phyloP scores from a whole-genome alignment of 2,113 vertebrate species.

The Coptodon rendalli region DNA sequence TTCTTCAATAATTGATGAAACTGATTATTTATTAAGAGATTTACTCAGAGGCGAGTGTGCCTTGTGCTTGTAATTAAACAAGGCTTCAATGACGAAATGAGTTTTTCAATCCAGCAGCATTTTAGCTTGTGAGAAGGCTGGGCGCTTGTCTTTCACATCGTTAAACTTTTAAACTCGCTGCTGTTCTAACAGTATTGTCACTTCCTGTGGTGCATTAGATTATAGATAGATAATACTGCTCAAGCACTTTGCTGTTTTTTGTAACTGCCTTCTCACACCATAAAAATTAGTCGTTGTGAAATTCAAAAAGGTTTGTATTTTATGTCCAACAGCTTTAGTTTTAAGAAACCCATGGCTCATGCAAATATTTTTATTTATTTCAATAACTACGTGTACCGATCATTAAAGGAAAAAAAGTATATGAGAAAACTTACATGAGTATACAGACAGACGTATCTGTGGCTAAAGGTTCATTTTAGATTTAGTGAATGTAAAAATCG shows the following conservation, averaged over 20 bases:
- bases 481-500: neutral
- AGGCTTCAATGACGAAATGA: neutral
- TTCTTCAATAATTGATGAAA: neutral
- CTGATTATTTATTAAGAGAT: neutral
- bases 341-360: neutral
- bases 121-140: neutral
- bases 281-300: rapidly evolving
- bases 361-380: neutral
- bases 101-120: neutral
- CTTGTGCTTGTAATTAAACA: neutral
- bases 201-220: neutral
- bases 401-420: rapidly evolving
- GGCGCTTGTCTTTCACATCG: neutral
- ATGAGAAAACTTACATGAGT: neutral
- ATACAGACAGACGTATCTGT: neutral
- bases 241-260: neutral
- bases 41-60: neutral
- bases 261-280: neutral
- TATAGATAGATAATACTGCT: neutral
- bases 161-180: neutral
- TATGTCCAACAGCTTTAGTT: neutral
- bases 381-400: neutral
- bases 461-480: neutral
- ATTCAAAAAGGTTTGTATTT: neutral
- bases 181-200: neutral